phyloP scores from a whole-genome alignment of 1,140 invertebrate species.

The Zeugodacus cucurbitae region DNA sequence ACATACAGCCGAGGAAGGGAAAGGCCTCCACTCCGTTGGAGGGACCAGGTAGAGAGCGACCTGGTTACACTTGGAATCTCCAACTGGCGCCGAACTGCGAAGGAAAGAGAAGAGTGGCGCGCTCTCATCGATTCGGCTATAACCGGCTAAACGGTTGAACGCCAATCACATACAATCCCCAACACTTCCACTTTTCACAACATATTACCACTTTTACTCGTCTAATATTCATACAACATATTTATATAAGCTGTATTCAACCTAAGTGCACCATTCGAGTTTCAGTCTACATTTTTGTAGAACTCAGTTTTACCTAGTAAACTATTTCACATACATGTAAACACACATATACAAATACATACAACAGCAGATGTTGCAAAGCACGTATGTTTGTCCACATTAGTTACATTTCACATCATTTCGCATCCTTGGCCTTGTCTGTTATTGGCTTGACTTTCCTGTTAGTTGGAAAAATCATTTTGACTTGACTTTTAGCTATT shows the following conservation, averaged over 20 bases:
- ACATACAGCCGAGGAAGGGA: too few relatives aligned
- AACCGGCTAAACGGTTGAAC: too few relatives aligned
- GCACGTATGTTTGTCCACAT: not conserved
- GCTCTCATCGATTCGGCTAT: too few relatives aligned
- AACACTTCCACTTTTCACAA: too few relatives aligned
- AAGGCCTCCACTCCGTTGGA: too few relatives aligned
- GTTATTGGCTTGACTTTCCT: not conserved
- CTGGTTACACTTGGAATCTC: too few relatives aligned
- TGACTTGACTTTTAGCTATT: not conserved
- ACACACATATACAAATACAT: not conserved
- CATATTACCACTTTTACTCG: not conserved
- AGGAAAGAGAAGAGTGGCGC: too few relatives aligned
- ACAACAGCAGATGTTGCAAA: not conserved
- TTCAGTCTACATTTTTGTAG: not conserved
- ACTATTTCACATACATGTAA: not conserved
- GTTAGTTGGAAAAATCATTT: not conserved
- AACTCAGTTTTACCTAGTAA: not conserved
- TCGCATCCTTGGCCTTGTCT: not conserved
- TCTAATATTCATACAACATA: not conserved
- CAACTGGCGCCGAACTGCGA: too few relatives aligned
- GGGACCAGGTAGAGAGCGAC: too few relatives aligned
- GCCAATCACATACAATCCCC: too few relatives aligned
- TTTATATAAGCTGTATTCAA: not conserved
- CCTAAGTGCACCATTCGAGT: not conserved
- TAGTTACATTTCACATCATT: not conserved